Conservation (phyloP, 2,888 invertebrate species). For the Pherbina coryleti region DNA sequence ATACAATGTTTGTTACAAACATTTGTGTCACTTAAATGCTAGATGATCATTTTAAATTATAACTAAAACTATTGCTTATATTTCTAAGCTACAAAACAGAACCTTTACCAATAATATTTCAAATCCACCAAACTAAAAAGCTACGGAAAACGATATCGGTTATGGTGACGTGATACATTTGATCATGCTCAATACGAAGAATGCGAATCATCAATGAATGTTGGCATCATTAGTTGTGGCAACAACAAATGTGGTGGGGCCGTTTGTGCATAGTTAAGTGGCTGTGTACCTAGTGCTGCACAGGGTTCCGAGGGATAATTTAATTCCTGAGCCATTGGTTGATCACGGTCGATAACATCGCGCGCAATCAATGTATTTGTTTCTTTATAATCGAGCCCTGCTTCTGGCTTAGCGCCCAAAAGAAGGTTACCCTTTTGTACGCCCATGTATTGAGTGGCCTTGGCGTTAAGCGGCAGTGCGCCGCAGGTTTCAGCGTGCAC, state of each 20-base stretch:
- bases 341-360: constrained; percentile 62
- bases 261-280: constrained; percentile 57
- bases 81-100: no score
- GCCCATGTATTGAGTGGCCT: constrained; percentile 66
- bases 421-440: constrained; percentile 65
- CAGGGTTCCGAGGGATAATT: constrained; percentile 62
- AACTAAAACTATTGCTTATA: no score
- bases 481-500: constrained; percentile 71
- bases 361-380: constrained; percentile 62
- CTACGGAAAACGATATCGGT: no score
- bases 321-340: constrained; percentile 62
- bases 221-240: constrained; percentile 45
- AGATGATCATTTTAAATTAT: no score
- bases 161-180: no score
- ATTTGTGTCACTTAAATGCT: no score
- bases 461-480: constrained; percentile 64
- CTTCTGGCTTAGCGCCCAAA: constrained; percentile 66
- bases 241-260: constrained; percentile 51
- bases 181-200: constrained; percentile 15
- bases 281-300: constrained; percentile 60
- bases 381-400: constrained; percentile 63
- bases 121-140: no score
- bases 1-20: no score
- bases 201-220: constrained; percentile 34
- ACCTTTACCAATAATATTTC: no score